These are phyloP conservation scores for Helobdella robusta DNA, from an alignment of 2,888 invertebrate species.

Conservation along the genomic window DNA sequence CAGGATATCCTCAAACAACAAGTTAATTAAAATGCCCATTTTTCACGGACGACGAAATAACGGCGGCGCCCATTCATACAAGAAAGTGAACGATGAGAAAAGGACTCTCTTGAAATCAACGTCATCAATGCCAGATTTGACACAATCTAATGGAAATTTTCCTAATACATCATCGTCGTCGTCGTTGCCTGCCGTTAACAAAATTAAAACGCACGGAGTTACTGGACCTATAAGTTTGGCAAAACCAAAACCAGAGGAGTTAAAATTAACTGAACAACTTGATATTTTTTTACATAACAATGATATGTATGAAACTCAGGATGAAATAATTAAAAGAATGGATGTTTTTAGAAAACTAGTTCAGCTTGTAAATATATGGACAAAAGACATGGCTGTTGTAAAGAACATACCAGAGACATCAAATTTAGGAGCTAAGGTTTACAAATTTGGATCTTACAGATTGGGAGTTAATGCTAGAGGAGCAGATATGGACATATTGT, in stretches of 20 bases:
- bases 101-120: no score
- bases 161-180: no score
- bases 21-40: no score
- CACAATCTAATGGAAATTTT: no score
- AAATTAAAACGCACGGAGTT: no score
- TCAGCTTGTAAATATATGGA: conserved; percentile 1
- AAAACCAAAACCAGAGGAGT: conserved; percentile 68
- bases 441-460: conserved; percentile 93
- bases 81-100: no score
- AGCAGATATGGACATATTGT: conserved; percentile 95
- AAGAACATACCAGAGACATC: conserved; percentile 84
- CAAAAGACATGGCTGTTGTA: neutral
- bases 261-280: conserved; percentile 66
- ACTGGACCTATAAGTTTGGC: conserved; percentile 87
- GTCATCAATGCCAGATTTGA: no score
- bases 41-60: no score
- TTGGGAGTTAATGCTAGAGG: conserved; percentile 84
- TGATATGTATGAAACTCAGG: conserved; percentile 80
- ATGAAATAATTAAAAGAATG: conserved; percentile 69
- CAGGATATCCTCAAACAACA: no score
- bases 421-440: conserved; percentile 89
- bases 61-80: no score
- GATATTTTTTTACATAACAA: conserved; percentile 68
- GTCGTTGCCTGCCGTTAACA: no score
- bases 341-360: neutral